Percentiles rank a stretch among this genome's conserved stretches.
phyloP scores from a whole-genome alignment of 1,140 invertebrate genomes.

The Drosophila quadrilineata region DNA sequence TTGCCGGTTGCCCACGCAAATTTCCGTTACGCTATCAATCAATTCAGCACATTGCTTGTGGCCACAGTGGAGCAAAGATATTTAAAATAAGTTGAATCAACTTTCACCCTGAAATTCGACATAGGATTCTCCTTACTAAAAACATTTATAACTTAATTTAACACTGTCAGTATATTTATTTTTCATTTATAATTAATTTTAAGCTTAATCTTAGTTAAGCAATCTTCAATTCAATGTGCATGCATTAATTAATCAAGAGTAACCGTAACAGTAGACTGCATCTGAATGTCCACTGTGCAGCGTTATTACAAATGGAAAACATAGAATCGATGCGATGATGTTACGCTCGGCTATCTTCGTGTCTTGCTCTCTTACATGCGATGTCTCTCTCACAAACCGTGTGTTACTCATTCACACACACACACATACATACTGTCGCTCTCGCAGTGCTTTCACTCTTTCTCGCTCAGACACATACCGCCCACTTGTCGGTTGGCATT shows the following conservation, averaged over 20 bases:
- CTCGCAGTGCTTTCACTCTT: not conserved
- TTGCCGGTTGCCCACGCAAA: conserved; percentile 49
- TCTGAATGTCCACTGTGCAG: not conserved
- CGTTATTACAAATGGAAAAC: conserved; percentile 11
- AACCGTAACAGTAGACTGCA: too few species aligned
- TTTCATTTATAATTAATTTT: too few species aligned
- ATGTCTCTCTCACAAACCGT: not conserved
- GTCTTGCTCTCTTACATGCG: not conserved
- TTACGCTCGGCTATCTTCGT: conserved; percentile 37
- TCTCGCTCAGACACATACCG: conserved; percentile 36
- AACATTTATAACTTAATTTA: too few species aligned
- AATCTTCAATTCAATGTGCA: too few species aligned
- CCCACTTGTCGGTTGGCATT: conserved; percentile 68
- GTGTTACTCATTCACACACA: not conserved
- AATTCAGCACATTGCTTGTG: conserved; percentile 31
- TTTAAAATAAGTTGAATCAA: too few species aligned
- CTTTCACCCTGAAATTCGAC: too few species aligned
- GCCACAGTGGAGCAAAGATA: conserved; percentile 10
- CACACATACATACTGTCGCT: conserved; percentile 3
- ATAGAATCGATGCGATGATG: conserved; percentile 39
- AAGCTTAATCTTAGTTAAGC: too few species aligned
- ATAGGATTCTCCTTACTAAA: too few species aligned
- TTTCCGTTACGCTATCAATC: conserved; percentile 24
- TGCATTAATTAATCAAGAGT: too few species aligned
- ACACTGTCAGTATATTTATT: too few species aligned